These are phyloP conservation scores for Acronicta leporina DNA, from an alignment of 2,888 invertebrate genomes.

Conservation along the genomic window DNA sequence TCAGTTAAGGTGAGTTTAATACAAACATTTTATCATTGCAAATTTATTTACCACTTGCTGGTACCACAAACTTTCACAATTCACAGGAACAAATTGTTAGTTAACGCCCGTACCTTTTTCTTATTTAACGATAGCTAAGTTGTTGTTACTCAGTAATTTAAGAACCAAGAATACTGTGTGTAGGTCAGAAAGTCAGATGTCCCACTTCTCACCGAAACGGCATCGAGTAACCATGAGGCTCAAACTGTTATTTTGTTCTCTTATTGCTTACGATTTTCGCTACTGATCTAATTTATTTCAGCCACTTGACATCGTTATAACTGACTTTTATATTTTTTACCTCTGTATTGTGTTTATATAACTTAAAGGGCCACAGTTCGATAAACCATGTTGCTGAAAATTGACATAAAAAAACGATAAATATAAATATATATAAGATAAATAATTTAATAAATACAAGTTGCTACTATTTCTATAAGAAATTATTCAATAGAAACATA, in stretches of 20 bases:
- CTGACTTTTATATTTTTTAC: background rate
- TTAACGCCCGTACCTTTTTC: conserved; percentile 1
- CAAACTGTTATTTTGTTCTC: conserved; percentile 79
- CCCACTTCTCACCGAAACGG: conserved; percentile 81
- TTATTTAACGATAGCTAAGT: conserved; percentile 16
- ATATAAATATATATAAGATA: too few species aligned
- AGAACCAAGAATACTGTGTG: conserved; percentile 71
- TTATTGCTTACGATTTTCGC: conserved; percentile 57
- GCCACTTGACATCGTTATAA: conserved; percentile 26
- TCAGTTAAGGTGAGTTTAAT: conserved; percentile 72
- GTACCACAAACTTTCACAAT: conserved; percentile 51
- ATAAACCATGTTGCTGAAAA: background rate
- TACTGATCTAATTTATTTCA: conserved; percentile 65
- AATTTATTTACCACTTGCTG: conserved; percentile 41
- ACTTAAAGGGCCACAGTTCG: background rate
- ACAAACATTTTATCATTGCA: conserved; percentile 31
- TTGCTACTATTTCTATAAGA: too few species aligned
- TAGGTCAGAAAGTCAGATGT: conserved; percentile 82
- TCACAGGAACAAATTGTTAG: conserved; percentile 4
- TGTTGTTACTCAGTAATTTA: conserved; percentile 34
- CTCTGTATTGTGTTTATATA: background rate
- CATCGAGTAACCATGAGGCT: conserved; percentile 74
- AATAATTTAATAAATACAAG: too few species aligned
- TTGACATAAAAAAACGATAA: too few species aligned
- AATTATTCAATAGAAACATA: too few species aligned